Evolutionary conservation across 2,888 invertebrate species (phyloP).

Genomic region (Merodon equestris): DNA sequence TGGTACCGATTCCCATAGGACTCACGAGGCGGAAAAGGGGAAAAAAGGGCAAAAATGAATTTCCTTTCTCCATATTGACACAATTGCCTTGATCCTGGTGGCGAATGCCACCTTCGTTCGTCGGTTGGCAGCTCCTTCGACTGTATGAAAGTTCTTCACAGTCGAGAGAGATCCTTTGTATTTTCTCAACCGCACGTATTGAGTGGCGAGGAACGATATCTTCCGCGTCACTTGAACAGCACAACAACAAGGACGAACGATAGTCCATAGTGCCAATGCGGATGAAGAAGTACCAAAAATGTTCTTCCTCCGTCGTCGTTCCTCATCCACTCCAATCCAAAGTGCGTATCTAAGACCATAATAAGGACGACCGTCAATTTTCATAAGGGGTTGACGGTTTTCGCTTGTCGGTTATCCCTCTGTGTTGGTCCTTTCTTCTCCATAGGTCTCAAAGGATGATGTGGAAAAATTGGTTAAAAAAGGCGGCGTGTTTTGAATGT

Average conservation of each 20-base stretch:
- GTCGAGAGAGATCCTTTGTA: not conserved
- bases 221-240: conserved; percentile 56
- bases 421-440: not conserved
- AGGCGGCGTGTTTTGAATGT: conserved; percentile 51
- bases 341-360: conserved; percentile 66
- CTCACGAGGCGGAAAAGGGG: not conserved
- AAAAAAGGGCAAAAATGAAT: conserved; percentile 12
- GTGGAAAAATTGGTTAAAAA: conserved; percentile 16
- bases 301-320: conserved; percentile 23
- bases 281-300: too few species aligned
- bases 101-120: conserved; percentile 47
- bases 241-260: conserved; percentile 2
- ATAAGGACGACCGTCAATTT: conserved; percentile 66
- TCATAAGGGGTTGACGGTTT: conserved; percentile 47
- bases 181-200: conserved; percentile 54
- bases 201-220: conserved; percentile 56
- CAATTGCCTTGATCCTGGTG: conserved; percentile 44
- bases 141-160: conserved; percentile 28
- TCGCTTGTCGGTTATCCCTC: not conserved
- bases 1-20: conserved; percentile 35
- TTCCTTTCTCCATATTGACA: conserved; percentile 57
- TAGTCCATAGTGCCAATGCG: too few species aligned
- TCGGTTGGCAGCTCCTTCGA: conserved; percentile 46
- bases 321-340: conserved; percentile 64
- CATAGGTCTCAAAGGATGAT: conserved; percentile 2